phyloP scores from a whole-genome alignment of 1,140 invertebrate species.

The Dendroctonus ponderosae region DNA sequence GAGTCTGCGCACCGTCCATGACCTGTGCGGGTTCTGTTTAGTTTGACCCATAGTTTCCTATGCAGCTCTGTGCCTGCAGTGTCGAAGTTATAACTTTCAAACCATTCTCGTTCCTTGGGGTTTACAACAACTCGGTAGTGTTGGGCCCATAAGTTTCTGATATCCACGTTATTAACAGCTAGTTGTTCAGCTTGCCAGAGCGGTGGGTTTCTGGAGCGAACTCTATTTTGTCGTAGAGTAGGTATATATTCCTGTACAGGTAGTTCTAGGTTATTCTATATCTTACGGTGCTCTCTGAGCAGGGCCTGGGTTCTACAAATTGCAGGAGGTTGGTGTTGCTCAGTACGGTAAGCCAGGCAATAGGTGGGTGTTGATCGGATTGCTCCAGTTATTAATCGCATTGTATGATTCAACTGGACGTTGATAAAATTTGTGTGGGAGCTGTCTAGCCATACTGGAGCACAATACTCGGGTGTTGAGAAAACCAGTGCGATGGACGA shows the following conservation, averaged over 20 bases:
- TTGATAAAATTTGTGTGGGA: background rate
- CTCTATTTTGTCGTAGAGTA: constrained; percentile 2
- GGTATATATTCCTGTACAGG: no score
- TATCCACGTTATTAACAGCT: no score
- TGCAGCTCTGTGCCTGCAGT: constrained; percentile 2
- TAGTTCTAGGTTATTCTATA: constrained; percentile 5
- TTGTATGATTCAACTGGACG: background rate
- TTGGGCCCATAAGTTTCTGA: background rate
- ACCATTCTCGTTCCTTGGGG: constrained; percentile 3
- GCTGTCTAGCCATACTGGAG: no score
- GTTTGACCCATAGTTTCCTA: constrained; percentile 5
- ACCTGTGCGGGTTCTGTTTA: constrained; percentile 2
- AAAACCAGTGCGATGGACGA: background rate
- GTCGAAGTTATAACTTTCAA: constrained; percentile 2
- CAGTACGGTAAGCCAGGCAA: background rate
- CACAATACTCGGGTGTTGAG: constrained; percentile 1
- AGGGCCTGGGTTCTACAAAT: constrained; percentile 1
- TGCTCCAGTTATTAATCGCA: constrained; percentile 1
- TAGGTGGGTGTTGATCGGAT: constrained; percentile 4
- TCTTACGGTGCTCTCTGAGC: constrained; percentile 1
- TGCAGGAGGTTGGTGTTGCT: background rate
- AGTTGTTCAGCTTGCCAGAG: constrained; percentile 1
- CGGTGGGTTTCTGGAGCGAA: background rate
- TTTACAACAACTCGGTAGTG: constrained; percentile 1
- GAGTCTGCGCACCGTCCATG: background rate